phyloP scores from a whole-genome alignment of 2,113 vertebrate genomes.

The Larimichthys crocea region DNA sequence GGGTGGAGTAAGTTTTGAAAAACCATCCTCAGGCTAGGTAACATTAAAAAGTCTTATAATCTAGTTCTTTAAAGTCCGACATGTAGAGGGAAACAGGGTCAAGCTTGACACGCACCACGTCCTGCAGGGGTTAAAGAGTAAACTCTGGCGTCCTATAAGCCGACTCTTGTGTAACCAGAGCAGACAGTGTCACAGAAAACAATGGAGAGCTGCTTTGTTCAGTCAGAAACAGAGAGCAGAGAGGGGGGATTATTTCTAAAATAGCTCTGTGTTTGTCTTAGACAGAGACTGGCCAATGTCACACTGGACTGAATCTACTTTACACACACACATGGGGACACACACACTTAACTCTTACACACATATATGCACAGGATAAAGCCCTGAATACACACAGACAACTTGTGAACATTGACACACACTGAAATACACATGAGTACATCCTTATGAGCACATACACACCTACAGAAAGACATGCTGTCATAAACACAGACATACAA shows the following conservation, averaged over 20 bases:
- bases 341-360: slow-evolving; percentile 27
- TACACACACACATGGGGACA: slow-evolving; percentile 5
- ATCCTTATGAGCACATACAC: slow-evolving; percentile 28
- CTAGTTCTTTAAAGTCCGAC: not conserved
- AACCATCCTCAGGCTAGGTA: not conserved
- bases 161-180: slow-evolving; percentile 55
- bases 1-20: slow-evolving; percentile 6
- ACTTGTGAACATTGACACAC: slow-evolving; percentile 51
- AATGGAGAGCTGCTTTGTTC: slow-evolving; percentile 61
- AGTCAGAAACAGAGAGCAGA: slow-evolving; percentile 56
- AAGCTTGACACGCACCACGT: slow-evolving; percentile 35
- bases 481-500: slow-evolving; percentile 32
- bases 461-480: slow-evolving; percentile 21
- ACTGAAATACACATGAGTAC: slow-evolving; percentile 16
- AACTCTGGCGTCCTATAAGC: slow-evolving; percentile 57
- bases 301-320: slow-evolving; percentile 55
- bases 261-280: slow-evolving; percentile 78
- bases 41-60: not conserved
- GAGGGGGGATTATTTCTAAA: slow-evolving; percentile 70
- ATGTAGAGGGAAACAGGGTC: slow-evolving; percentile 14
- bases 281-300: slow-evolving; percentile 72
- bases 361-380: slow-evolving; percentile 25
- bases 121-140: slow-evolving; percentile 59
- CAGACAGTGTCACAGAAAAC: slow-evolving; percentile 63
- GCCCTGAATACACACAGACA: slow-evolving; percentile 39